Conservation (phyloP, 2,888 invertebrate species). For the Blastobasis lacticolella region DNA sequence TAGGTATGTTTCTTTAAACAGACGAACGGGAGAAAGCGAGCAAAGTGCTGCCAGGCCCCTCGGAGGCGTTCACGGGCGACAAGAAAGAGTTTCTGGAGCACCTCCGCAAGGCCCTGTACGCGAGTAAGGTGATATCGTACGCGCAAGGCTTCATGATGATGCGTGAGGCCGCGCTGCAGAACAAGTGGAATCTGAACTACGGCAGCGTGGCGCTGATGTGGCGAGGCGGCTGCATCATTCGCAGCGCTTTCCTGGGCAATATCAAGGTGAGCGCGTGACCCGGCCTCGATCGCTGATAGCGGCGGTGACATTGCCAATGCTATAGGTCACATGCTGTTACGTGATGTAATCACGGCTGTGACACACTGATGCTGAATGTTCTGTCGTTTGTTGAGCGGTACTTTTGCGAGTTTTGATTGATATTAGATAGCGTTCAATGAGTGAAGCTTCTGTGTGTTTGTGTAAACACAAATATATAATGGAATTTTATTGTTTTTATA, state of each 20-base stretch:
- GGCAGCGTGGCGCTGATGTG: conserved; percentile 99
- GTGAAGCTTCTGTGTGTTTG: too few relatives aligned
- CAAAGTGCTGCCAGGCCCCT: conserved; percentile 81
- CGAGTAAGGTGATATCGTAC: conserved; percentile 98
- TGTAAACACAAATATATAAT: too few relatives aligned
- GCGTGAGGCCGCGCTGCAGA: conserved; percentile 87
- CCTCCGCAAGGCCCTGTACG: conserved; percentile 93
- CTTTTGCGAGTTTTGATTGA: too few relatives aligned
- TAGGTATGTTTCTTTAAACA: conserved; percentile 14
- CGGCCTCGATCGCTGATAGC: background rate
- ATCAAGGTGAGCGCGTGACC: conserved; percentile 45
- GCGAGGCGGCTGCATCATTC: conserved; percentile 99
- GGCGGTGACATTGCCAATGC: too few relatives aligned
- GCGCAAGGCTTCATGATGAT: conserved; percentile 98
- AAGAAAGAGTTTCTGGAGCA: conserved; percentile 87
- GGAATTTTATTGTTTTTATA: too few relatives aligned
- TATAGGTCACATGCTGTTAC: too few relatives aligned
- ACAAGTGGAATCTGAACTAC: conserved; percentile 96
- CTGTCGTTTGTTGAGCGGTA: too few relatives aligned
- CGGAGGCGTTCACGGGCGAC: conserved; percentile 78
- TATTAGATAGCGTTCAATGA: too few relatives aligned
- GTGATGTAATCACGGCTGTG: too few relatives aligned
- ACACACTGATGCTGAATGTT: too few relatives aligned
- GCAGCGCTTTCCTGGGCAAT: conserved; percentile 78
- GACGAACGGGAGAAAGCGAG: conserved; percentile 90